Percentiles rank a stretch among this genome's conserved stretches.
Conservation (phyloP, 2,888 invertebrate genomes). For the Melinaea menophilus region DNA sequence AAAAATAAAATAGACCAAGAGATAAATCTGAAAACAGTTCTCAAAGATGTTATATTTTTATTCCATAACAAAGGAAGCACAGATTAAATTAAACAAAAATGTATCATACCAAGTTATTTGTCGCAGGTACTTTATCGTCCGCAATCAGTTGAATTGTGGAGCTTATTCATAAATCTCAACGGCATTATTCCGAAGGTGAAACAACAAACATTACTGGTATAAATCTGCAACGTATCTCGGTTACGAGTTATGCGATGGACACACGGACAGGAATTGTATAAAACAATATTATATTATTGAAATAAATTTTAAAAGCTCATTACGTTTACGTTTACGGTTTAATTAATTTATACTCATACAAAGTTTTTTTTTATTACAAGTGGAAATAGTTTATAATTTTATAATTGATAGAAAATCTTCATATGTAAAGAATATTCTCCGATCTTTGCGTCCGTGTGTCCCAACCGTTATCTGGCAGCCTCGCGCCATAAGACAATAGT, state of each 20-base stretch:
- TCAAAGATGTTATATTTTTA: too few relatives aligned
- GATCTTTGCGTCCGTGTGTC: slow-evolving; percentile 40
- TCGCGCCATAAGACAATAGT: slow-evolving; percentile 77
- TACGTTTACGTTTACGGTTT: too few relatives aligned
- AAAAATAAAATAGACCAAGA: too few relatives aligned
- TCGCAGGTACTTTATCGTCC: slow-evolving; percentile 55
- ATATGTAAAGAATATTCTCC: neutral
- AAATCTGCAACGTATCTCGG: slow-evolving; percentile 75
- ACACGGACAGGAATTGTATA: slow-evolving; percentile 36
- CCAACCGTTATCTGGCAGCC: slow-evolving; percentile 59
- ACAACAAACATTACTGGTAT: slow-evolving; percentile 77
- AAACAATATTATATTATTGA: slow-evolving; percentile 5
- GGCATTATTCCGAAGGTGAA: slow-evolving; percentile 75
- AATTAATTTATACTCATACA: neutral
- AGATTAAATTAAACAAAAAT: slow-evolving; percentile 26
- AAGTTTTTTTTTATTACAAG: neutral
- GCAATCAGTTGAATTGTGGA: slow-evolving; percentile 63
- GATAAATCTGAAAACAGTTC: too few relatives aligned
- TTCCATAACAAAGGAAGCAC: neutral
- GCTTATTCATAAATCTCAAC: slow-evolving; percentile 73
- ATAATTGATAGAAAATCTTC: neutral
- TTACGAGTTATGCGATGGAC: slow-evolving; percentile 53
- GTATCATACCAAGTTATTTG: slow-evolving; percentile 36
- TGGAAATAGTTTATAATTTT: neutral
- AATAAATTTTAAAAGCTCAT: neutral